These are phyloP conservation scores for Ctenopoma multispine DNA, from an alignment of 2,797 vertebrate species.

Conservation along the genomic window DNA sequence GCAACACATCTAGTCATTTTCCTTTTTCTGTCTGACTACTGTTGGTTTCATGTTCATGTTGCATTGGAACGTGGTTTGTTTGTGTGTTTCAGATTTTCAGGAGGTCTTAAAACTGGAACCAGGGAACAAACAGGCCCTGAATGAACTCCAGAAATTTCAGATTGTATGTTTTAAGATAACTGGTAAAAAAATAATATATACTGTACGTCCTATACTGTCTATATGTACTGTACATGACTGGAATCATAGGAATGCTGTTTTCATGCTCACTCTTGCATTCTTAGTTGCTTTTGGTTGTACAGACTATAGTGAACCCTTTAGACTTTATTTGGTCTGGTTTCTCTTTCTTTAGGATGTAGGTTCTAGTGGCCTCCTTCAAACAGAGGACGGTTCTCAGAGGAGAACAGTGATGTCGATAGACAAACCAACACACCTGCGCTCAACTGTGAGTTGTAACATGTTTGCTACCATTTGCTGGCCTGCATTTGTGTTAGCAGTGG, in stretches of 20 bases:
- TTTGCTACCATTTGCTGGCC: background rate
- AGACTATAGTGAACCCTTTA: background rate
- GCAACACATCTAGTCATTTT: background rate
- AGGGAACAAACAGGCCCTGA: conserved; percentile 95
- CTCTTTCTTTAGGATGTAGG: conserved; percentile 78
- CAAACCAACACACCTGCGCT: conserved; percentile 85
- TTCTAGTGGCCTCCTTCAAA: conserved; percentile 70
- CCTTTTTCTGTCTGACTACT: background rate
- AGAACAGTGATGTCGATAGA: conserved; percentile 86
- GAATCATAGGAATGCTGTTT: background rate
- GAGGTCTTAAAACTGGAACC: conserved; percentile 93
- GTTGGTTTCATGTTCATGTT: background rate
- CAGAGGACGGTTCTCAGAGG: conserved; percentile 64
- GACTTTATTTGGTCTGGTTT: background rate
- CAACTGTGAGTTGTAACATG: conserved; percentile 84
- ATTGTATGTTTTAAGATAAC: conserved; percentile 76
- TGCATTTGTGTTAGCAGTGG: too few relatives aligned
- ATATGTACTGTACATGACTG: background rate
- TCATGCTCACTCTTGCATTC: too few relatives aligned
- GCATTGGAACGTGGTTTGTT: background rate
- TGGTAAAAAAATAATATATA: background rate
- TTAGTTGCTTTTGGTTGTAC: background rate
- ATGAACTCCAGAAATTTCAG: conserved; percentile 91
- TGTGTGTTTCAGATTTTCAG: conserved; percentile 89
- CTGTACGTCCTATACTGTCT: too few relatives aligned